Evolutionary conservation across 30 jellyfish, hydroid and myxozoan genomes (phyloP), one percentile per base, ranked within the genome.

Genomic region (Aurelia aurita complex sp. Pacific): DNA sequence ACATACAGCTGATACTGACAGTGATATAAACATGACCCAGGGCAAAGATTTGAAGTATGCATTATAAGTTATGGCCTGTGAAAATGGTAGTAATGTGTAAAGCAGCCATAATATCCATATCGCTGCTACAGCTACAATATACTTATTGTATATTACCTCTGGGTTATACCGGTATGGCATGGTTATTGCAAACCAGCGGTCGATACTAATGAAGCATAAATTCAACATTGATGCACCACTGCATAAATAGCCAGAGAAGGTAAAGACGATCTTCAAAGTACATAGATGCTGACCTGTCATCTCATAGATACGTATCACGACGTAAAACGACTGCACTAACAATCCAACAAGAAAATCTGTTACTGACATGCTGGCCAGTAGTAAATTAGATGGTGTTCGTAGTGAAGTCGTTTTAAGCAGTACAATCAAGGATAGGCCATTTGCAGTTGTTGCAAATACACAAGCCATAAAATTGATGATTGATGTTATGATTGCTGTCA

Each of bases 331-430:
- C 46, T 79, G 89, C 60, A 79, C 89, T 2, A 79, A 10, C 50
- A 79, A 15, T 0, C 89, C 89, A 16, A 79, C 89, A 19, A 79
- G 80, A 52, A 79, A 64, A 34, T 79, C 89, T 2, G 89, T 61
- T 38, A 79, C 2, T 13, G 69, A 13, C 89, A 79, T 63, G 72
- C 89, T 79, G 69, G 59, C 32, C 42, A 79, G n/a, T 32, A 79
- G 9, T 11, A 79, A 59, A 64, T 79, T 65, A 8, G 89, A 53
- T 33, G 89, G 89, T 60, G 89, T 65, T 9, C 80, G 19, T 19
- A 46, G 29, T 12, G 80, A 34, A 9, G 23, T 34, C 46, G 64
- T 64, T 34, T 68, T 53, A 50, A 13, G 10, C 34, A 79, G 33
- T 10, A 46, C 80, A 2, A 38, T 10, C 77, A 79, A 6, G 10